phyloP scores from a whole-genome alignment of 2,888 invertebrate species.

The Drosophila rellima region DNA sequence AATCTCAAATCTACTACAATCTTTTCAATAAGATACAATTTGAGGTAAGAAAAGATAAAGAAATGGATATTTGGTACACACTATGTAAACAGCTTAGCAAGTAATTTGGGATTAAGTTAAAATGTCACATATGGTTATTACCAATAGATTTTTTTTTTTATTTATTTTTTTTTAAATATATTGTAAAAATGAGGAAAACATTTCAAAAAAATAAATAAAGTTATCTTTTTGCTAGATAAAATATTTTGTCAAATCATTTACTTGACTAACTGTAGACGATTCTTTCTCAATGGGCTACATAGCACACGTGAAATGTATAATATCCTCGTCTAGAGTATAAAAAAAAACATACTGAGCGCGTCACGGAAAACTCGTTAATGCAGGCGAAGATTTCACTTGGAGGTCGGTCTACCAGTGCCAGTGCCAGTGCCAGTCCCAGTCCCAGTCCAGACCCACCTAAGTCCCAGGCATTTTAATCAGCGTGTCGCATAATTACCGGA shows the following conservation, averaged over 20 bases:
- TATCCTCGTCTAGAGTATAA: conserved; percentile 19
- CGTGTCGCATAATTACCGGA: conserved; percentile 86
- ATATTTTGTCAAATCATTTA: no score
- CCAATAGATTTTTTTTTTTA: no score
- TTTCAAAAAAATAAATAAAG: no score
- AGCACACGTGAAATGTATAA: background rate
- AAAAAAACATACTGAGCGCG: conserved; percentile 65
- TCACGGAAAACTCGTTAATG: conserved; percentile 80
- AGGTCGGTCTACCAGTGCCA: conserved; percentile 51
- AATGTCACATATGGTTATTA: no score
- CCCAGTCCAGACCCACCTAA: conserved; percentile 72
- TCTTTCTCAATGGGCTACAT: background rate
- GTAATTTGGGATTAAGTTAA: no score
- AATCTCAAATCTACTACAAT: background rate
- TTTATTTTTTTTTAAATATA: no score
- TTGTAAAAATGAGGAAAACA: no score
- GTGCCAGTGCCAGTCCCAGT: conserved; percentile 15
- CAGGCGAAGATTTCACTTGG: conserved; percentile 82
- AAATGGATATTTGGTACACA: no score
- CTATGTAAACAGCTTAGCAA: no score
- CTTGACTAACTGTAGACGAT: background rate
- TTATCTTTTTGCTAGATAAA: no score
- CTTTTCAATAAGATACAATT: no score
- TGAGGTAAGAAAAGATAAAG: no score
- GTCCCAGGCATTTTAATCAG: conserved; percentile 84